Percentiles rank a stretch among this genome's conserved stretches.
Evolutionary conservation across 2,888 invertebrate species (phyloP).

Genomic region (Lumbricus terrestris): DNA sequence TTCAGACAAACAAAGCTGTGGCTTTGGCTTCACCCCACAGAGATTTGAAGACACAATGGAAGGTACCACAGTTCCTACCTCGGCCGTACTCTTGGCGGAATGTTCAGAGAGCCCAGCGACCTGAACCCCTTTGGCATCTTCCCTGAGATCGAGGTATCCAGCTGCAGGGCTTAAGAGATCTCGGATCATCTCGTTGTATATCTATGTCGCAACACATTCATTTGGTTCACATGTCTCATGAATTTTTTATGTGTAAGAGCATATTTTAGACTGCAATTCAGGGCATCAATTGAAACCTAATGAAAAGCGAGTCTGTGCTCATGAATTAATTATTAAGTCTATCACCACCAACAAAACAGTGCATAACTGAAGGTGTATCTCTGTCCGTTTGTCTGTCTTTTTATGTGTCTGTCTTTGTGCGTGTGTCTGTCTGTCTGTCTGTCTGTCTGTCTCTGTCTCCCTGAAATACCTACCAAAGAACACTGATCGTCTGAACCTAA

Average conservation of each 20-base stretch:
- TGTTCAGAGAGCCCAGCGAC: constrained; percentile 87
- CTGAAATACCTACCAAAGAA: neutral
- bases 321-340: too few species aligned
- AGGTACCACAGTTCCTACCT: constrained; percentile 60
- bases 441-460: neutral
- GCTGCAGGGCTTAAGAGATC: constrained; percentile 80
- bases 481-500: neutral
- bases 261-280: too few species aligned
- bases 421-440: neutral
- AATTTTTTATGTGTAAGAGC: too few species aligned
- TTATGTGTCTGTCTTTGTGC: neutral
- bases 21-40: too few species aligned
- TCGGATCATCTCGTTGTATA: constrained; percentile 91
- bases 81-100: constrained; percentile 80
- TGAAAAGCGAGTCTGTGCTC: too few species aligned
- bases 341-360: neutral
- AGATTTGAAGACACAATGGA: too few species aligned
- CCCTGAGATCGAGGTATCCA: constrained; percentile 75
- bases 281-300: too few species aligned
- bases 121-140: constrained; percentile 69
- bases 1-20: too few species aligned
- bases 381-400: neutral
- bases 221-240: neutral
- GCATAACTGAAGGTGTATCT: neutral
- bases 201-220: constrained; percentile 57